These are phyloP conservation scores for Falcunculus frontatus DNA, from an alignment of 2,113 vertebrate genomes.

Conservation along the genomic window DNA sequence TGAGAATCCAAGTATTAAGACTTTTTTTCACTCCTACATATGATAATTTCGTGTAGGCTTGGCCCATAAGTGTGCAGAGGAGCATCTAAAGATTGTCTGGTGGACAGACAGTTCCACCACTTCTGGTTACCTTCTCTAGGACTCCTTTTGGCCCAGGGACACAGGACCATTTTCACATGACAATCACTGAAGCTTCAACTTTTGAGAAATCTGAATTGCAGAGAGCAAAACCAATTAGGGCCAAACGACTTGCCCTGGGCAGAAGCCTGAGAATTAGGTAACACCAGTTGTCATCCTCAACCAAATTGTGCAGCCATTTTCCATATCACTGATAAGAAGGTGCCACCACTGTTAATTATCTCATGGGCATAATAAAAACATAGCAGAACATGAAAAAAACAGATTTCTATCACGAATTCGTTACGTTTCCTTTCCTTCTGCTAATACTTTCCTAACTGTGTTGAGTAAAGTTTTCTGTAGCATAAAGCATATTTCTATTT, in stretches of 20 bases:
- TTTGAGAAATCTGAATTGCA: background rate
- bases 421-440: background rate
- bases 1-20: background rate
- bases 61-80: background rate
- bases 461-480: background rate
- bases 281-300: background rate
- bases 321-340: background rate
- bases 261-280: background rate
- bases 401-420: background rate
- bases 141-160: background rate
- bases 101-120: background rate
- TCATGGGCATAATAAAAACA: background rate
- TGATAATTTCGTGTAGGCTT: background rate
- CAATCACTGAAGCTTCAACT: background rate
- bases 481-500: background rate
- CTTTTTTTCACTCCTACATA: background rate
- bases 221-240: background rate
- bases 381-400: background rate
- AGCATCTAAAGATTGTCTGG: background rate
- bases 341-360: background rate
- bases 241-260: background rate
- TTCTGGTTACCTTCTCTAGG: background rate
- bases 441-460: background rate
- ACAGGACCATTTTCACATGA: background rate
- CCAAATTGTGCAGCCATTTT: background rate